A percentile compares a stretch with the other conserved stretches of the same genome.
Evolutionary conservation across 2,797 vertebrate species (phyloP).

Genomic region (Cygnus olor): DNA sequence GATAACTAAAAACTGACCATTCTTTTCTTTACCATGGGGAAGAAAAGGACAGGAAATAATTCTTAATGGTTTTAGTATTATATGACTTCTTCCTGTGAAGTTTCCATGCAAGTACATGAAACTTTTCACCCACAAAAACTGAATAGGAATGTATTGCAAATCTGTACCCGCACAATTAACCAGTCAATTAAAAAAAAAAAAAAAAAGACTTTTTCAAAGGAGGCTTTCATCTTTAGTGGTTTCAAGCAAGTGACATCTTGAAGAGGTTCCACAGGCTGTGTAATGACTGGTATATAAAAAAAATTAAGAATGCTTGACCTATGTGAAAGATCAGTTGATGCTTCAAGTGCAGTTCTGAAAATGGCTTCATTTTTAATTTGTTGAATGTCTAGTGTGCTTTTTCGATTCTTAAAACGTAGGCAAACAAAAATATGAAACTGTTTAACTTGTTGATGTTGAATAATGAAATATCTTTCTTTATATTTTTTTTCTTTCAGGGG

Average conservation of each 20-base stretch:
- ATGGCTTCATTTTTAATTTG: not conserved
- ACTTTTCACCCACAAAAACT: not conserved
- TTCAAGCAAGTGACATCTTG: not conserved
- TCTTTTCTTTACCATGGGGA: not conserved
- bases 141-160: not conserved
- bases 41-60: not conserved
- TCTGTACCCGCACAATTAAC: not conserved
- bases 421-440: not conserved
- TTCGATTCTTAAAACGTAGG: not conserved
- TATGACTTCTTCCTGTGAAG: not conserved
- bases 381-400: not conserved
- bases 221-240: not conserved
- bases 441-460: not conserved
- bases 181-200: not conserved
- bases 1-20: not conserved
- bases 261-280: not conserved
- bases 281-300: not conserved
- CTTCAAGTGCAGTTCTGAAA: not conserved
- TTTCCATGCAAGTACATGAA: not conserved
- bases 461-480: not conserved
- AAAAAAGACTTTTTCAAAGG: not conserved
- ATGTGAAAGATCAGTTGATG: not conserved
- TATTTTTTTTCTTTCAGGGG: constrained; percentile 79
- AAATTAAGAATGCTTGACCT: not conserved
- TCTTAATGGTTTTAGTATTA: not conserved